These are phyloP conservation scores for Burhinus oedicnemus DNA, from an alignment of 2,113 vertebrate genomes.

Conservation along the genomic window DNA sequence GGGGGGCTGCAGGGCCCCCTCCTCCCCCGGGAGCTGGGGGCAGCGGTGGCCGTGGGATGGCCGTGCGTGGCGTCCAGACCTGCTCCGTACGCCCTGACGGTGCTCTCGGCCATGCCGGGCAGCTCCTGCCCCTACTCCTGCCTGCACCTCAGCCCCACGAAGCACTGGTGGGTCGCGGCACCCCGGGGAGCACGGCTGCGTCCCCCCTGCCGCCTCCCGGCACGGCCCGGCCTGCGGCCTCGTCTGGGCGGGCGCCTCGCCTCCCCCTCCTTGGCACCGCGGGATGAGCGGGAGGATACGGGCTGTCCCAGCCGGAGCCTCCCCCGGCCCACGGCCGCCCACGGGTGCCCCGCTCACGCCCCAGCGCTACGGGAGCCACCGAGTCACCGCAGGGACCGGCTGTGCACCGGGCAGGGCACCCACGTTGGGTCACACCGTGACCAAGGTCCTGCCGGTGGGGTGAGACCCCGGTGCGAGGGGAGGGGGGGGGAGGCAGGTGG, in stretches of 20 bases:
- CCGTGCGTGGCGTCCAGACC: not conserved
- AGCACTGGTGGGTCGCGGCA: not conserved
- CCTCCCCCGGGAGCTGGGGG: too few relatives aligned
- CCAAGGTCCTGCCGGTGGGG: too few relatives aligned
- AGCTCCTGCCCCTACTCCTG: not conserved
- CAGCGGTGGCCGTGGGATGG: not conserved
- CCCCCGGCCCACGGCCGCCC: not conserved
- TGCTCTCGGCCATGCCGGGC: not conserved
- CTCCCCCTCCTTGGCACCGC: not conserved
- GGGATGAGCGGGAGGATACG: not conserved
- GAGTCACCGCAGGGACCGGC: too few relatives aligned
- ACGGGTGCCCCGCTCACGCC: not conserved
- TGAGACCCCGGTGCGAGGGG: not conserved
- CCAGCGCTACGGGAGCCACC: rapidly evolving
- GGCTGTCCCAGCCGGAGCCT: not conserved
- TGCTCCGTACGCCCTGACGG: not conserved
- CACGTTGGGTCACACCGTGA: not conserved
- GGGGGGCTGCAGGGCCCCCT: not conserved
- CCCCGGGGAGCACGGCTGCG: not conserved
- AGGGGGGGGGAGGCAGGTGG: too few relatives aligned
- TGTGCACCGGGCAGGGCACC: not conserved
- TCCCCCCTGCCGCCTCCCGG: not conserved
- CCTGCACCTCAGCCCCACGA: not conserved
- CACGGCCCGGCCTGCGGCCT: not conserved
- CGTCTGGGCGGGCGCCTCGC: too few relatives aligned